A percentile compares a stretch with the other conserved stretches of the same genome.
Evolutionary conservation across 2,113 vertebrate species (phyloP).

Genomic region (Varanus komodoensis): DNA sequence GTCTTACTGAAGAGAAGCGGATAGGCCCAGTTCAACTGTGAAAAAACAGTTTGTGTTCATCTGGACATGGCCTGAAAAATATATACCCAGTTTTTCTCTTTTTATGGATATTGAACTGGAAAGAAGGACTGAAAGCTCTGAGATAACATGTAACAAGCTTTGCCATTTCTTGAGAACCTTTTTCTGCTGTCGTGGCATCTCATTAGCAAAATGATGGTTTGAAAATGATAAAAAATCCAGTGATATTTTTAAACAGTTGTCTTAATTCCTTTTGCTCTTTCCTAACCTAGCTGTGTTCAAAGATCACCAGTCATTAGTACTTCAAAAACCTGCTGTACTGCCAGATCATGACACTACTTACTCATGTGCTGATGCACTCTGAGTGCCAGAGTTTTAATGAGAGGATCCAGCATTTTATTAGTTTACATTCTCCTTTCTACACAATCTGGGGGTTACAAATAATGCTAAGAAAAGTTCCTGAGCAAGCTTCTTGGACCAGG

Average conservation of each 20-base stretch:
- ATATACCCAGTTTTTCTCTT: fast-evolving
- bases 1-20: too few relatives aligned
- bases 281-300: constrained; percentile 66
- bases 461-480: constrained; percentile 43
- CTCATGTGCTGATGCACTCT: constrained; percentile 2
- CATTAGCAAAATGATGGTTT: constrained; percentile 49
- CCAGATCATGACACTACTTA: constrained; percentile 57
- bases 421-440: constrained; percentile 67
- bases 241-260: constrained; percentile 63
- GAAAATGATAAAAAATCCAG: constrained; percentile 27
- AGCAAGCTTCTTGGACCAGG: neutral
- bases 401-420: constrained; percentile 71
- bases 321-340: constrained; percentile 67
- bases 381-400: constrained; percentile 67
- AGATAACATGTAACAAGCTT: neutral
- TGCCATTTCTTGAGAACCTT: constrained; percentile 44
- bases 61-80: neutral
- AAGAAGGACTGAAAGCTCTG: neutral
- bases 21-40: neutral
- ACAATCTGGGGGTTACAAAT: constrained; percentile 68
- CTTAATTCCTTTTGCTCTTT: constrained; percentile 52
- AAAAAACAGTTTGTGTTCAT: neutral
- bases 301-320: constrained; percentile 65
- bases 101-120: neutral
- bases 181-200: neutral